Evolutionary conservation across 2,113 vertebrate species (phyloP).

Genomic region (Malurus melanocephalus): DNA sequence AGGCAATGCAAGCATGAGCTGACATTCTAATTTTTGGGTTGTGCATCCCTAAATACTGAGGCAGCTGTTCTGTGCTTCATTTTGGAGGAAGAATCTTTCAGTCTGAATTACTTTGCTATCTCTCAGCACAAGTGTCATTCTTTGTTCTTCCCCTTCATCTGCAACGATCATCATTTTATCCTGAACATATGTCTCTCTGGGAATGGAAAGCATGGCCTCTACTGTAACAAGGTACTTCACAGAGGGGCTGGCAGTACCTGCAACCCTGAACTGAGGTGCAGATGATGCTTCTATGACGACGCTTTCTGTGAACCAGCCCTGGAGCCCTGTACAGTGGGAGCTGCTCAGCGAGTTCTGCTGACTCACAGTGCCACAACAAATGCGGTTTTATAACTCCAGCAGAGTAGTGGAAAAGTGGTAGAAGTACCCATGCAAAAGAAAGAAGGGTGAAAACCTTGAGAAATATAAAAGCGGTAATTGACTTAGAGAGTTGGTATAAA

Average conservation of each 20-base stretch:
- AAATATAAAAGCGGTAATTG: neutral
- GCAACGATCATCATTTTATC: neutral
- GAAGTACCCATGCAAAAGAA: neutral
- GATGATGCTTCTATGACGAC: neutral
- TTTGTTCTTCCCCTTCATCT: neutral
- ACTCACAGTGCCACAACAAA: slow-evolving; percentile 7
- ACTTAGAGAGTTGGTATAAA: neutral
- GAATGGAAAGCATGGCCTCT: neutral
- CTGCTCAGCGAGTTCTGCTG: neutral
- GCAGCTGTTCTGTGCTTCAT: neutral
- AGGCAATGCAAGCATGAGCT: neutral
- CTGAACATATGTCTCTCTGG: neutral
- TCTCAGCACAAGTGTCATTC: neutral
- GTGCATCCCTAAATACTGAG: neutral
- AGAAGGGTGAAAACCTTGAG: neutral
- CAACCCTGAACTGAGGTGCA: neutral
- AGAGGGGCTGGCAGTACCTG: neutral
- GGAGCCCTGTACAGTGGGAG: neutral
- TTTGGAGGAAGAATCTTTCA: neutral
- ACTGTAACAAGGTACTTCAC: neutral
- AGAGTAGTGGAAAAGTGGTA: neutral
- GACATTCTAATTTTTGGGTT: neutral
- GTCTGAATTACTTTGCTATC: neutral
- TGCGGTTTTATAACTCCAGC: neutral
- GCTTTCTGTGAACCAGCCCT: neutral